Evolutionary conservation across 2,888 invertebrate genomes (phyloP).

Genomic region (Clostera curtula): DNA sequence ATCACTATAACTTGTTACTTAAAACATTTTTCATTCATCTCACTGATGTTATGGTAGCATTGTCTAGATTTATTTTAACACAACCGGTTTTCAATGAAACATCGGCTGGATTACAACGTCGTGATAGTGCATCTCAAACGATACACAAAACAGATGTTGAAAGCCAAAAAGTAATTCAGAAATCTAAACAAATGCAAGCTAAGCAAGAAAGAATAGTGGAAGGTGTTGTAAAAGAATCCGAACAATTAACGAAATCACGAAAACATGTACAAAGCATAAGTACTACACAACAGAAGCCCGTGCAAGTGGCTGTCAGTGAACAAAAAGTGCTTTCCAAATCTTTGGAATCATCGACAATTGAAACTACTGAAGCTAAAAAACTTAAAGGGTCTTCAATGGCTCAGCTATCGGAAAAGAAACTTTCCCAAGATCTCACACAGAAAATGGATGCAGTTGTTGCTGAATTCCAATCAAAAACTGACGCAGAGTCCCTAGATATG

Average conservation of each 20-base stretch:
- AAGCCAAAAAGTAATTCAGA: conserved; percentile 12
- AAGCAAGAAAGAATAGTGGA: conserved; percentile 3
- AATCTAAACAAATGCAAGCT: conserved; percentile 11
- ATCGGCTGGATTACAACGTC: too few relatives aligned
- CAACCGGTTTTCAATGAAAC: conserved; percentile 37
- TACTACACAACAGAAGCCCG: too few relatives aligned
- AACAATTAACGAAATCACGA: too few relatives aligned
- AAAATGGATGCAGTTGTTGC: conserved; percentile 58
- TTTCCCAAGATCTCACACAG: conserved; percentile 45
- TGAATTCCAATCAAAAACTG: conserved; percentile 51
- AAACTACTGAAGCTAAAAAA: conserved; percentile 4
- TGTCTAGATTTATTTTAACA: conserved; percentile 51
- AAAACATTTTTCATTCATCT: conserved; percentile 64
- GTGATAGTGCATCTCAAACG: too few relatives aligned
- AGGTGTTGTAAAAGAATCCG: background rate
- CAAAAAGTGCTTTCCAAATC: too few relatives aligned
- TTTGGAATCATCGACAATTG: conserved; percentile 4
- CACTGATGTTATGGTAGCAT: conserved; percentile 63
- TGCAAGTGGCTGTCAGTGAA: too few relatives aligned
- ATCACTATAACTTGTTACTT: conserved; percentile 48
- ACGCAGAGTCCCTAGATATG: conserved; percentile 22
- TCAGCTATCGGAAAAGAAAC: conserved; percentile 46
- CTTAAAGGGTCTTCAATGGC: conserved; percentile 48
- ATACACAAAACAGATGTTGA: conserved; percentile 17
- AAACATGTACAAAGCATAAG: too few relatives aligned